Evolutionary conservation across 2,113 vertebrate species (phyloP), one percentile per base, ranked within the genome.

Genomic region (Seriola rivoliana): DNA sequence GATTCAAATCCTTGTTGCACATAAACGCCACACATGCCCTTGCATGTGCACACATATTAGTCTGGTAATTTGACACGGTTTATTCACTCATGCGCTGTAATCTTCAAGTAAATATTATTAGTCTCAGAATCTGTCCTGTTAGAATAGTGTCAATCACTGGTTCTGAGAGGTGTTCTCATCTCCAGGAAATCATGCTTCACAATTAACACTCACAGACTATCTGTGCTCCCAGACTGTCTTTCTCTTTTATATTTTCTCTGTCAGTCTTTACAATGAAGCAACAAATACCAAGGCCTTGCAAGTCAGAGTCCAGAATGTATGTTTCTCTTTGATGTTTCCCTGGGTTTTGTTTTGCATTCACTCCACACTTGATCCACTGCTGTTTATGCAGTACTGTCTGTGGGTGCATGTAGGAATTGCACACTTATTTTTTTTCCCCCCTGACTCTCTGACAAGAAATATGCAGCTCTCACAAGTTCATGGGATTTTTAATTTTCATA

Each of bases 401-500:
- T 68, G 46, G 23, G 71, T 58, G 34, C 68, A 64, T 32, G 59
- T 29, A 54, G 6, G 11, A 73, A 58, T 46, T 40, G 32, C 48
- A 66, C 36, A 36, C 57, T 74, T 57, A 52, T 75, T 54, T 58
- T 58, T 19, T 32, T 44, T 38, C 36, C 38, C 7, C 34, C 34
- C 42, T 46, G 11, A 32, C 74, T 72, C 32, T 46, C 57, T 50
- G 60, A 80, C 71, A 84, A 69, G 66, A 88, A 85, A 73, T 84
- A 78, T 71, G 68, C 76, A 79, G 9, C 11, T n/a, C 44, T 78
- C 75, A 82, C 50, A 82, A 76, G 60, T 80, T 84, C 73, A 66
- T 44, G 29, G 54, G 46, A 84, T 80, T 88, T 91, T 79, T 83
- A 71, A 80, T 84, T 85, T 81, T 81, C 62, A 70, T 69, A 87